Percentiles rank a stretch among this genome's conserved stretches.
These are phyloP conservation scores for Leucoptera coffeella DNA, from an alignment of 2,888 invertebrate genomes.

Conservation along the genomic window DNA sequence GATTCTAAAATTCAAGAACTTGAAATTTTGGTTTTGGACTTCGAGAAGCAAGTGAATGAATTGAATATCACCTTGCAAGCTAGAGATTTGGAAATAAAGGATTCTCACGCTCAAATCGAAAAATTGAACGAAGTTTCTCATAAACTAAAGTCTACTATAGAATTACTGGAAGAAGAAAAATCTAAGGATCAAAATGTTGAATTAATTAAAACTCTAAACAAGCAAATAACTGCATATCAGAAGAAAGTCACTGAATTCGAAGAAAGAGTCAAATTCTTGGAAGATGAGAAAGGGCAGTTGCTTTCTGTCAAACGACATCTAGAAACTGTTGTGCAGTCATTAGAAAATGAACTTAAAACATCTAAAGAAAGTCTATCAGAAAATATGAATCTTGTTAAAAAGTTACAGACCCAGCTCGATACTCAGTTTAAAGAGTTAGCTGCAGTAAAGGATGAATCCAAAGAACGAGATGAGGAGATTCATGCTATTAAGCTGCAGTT, in stretches of 20 bases:
- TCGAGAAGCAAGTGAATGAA: slow-evolving; percentile 41
- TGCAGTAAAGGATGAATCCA: slow-evolving; percentile 32
- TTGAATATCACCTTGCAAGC: slow-evolving; percentile 32
- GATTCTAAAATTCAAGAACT: slow-evolving; percentile 42
- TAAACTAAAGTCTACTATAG: slow-evolving; percentile 42
- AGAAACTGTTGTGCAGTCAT: slow-evolving; percentile 18
- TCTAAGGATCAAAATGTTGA: slow-evolving; percentile 43
- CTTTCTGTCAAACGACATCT: slow-evolving; percentile 20
- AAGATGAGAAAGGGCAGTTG: slow-evolving; percentile 37
- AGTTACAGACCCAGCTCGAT: slow-evolving; percentile 36
- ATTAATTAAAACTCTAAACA: slow-evolving; percentile 45
- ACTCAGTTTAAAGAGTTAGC: slow-evolving; percentile 41
- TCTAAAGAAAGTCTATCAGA: slow-evolving; percentile 34
- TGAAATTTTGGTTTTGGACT: slow-evolving; percentile 36
- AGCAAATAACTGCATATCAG: slow-evolving; percentile 39
- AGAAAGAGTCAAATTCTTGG: slow-evolving; percentile 25
- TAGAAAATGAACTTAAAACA: slow-evolving; percentile 29
- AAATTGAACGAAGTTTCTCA: slow-evolving; percentile 47
- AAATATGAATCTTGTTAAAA: slow-evolving; percentile 35
- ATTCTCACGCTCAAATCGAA: slow-evolving; percentile 47
- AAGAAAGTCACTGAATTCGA: slow-evolving; percentile 32
- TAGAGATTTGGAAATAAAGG: slow-evolving; percentile 39
- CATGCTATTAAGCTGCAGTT: slow-evolving; percentile 45
- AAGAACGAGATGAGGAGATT: slow-evolving; percentile 51
- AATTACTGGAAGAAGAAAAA: slow-evolving; percentile 40